phyloP scores from a whole-genome alignment of 2,888 invertebrate species.

The Diaperis boleti region DNA sequence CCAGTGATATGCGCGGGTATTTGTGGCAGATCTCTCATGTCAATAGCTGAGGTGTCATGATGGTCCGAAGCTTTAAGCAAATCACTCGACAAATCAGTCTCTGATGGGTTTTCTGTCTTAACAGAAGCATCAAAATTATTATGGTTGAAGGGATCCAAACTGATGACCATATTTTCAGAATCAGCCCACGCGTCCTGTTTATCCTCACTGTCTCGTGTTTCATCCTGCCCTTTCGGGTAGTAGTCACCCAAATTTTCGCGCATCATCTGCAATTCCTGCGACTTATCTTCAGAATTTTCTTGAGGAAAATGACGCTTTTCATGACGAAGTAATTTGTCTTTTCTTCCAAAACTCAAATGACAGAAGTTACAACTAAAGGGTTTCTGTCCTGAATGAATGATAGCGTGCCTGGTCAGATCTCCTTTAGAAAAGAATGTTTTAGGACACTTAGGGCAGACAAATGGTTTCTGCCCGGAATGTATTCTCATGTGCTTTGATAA shows the following conservation, averaged over 20 bases:
- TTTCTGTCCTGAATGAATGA: conserved; percentile 76
- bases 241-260: conserved; percentile 59
- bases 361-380: conserved; percentile 77
- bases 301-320: conserved; percentile 72
- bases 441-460: conserved; percentile 79
- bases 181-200: conserved; percentile 48
- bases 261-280: conserved; percentile 59
- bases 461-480: conserved; percentile 78
- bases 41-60: conserved; percentile 38
- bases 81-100: conserved; percentile 48
- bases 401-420: conserved; percentile 76
- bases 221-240: conserved; percentile 20
- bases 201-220: conserved; percentile 21
- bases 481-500: conserved; percentile 80
- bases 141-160: conserved; percentile 72
- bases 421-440: conserved; percentile 78
- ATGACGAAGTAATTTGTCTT: conserved; percentile 78
- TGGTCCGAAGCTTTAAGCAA: conserved; percentile 35
- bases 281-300: conserved; percentile 58
- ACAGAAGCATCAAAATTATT: conserved; percentile 54
- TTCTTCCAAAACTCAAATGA: conserved; percentile 74
- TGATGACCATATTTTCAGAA: conserved; percentile 71
- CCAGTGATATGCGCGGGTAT: conserved; percentile 60
- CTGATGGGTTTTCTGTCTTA: conserved; percentile 44
- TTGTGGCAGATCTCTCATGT: conserved; percentile 49